Conservation (phyloP, 1,140 invertebrate species). For the Cotesia typhae region DNA sequence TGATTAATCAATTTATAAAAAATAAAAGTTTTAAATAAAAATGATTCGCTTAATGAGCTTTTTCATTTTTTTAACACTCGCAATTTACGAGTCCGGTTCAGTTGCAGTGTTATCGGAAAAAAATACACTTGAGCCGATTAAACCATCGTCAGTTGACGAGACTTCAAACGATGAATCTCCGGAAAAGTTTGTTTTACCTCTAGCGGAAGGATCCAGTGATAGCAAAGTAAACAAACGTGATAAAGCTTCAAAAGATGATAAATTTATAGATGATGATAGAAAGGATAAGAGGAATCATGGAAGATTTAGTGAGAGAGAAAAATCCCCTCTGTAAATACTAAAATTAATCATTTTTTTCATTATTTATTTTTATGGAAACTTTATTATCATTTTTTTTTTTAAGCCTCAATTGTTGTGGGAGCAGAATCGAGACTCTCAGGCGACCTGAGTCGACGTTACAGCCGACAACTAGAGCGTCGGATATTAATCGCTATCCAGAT, state of each 20-base stretch:
- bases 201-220: neutral
- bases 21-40: conserved; percentile 24
- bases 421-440: conserved; percentile 40
- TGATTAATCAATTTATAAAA: neutral
- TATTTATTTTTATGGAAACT: neutral
- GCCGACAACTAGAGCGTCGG: conserved; percentile 34
- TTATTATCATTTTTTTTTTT: conserved; percentile 29
- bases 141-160: conserved; percentile 35
- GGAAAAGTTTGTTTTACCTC: conserved; percentile 7
- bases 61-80: conserved; percentile 9
- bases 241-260: neutral
- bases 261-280: conserved; percentile 21
- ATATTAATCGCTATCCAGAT: conserved; percentile 38
- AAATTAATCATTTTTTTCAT: conserved; percentile 1
- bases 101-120: conserved; percentile 22
- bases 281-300: conserved; percentile 16
- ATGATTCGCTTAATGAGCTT: conserved; percentile 22
- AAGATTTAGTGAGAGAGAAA: conserved; percentile 46
- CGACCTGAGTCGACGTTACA: conserved; percentile 35
- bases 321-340: conserved; percentile 37
- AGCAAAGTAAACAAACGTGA: conserved; percentile 28
- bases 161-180: conserved; percentile 22
- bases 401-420: conserved; percentile 50
- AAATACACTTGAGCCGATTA: conserved; percentile 33
- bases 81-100: conserved; percentile 10